Base-by-base conservation (phyloP, 2,113 vertebrate species). In the Sakesphorus luctuosus region DNA sequence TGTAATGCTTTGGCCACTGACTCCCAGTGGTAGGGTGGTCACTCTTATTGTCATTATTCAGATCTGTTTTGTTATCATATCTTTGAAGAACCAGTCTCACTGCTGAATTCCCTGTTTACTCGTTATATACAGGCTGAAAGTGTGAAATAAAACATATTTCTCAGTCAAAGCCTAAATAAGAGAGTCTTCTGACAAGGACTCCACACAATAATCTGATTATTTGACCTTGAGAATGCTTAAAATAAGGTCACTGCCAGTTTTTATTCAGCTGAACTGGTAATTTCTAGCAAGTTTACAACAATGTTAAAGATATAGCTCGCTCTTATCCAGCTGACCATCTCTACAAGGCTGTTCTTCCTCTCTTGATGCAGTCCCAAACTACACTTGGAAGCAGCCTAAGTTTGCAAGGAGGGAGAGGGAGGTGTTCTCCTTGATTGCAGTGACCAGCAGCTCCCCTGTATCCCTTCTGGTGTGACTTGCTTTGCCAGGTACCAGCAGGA, bases 361-460 rank as follows among this genome's bases (percentile, higher is more conserved):
- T 87, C 36, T 67, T 66, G 36, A 40, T 17, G 18, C 19, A 77
- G 33, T 63, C 15, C 14, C 25, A 35, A n/a, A 7, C 66, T 83
- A 50, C 11, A 36, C 26, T 79, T 69, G 43, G 69, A 78, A 75
- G 23, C 2, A 1, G 8, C 4, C 1, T 58, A 17, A 75, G 20
- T 91, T 94, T 63, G 10, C 35, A 59, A 63, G 44, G 25, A 75
- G 44, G 17, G 56, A 63, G 38, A 67, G 10, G 8, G 28, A 83
- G 33, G 5, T 1, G 0, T 77, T 74, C n/a, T 43, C 28, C 52
- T 7, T 15, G 21, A 40, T 58, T 1, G 0, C 5, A 4, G 35
- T 26, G 24, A 21, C 53, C 69, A 82, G 71, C 63, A 69, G 35
- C 15, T 69, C 21, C 61, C 28, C 68, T 62, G n/a, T 26, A 55